Conservation (phyloP, 35 echinoderm and acorn worm genomes). For the Lytechinus variegatus region DNA sequence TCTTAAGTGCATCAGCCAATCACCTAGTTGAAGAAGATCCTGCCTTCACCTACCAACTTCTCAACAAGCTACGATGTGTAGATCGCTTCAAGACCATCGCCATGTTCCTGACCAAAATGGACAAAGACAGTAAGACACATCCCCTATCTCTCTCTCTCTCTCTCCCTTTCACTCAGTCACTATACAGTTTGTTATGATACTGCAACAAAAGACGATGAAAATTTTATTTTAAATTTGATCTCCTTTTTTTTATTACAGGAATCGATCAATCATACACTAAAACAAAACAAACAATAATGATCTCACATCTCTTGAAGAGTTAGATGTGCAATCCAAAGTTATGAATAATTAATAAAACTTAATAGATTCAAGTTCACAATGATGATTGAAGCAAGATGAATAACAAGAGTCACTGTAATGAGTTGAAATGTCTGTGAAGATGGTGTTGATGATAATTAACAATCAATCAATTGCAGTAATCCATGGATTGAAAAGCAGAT, state of each 20-base stretch:
- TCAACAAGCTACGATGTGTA: conserved; percentile 67
- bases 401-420: too few relatives aligned
- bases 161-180: background rate
- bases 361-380: too few relatives aligned
- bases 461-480: too few relatives aligned
- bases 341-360: too few relatives aligned
- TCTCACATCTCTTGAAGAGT: too few relatives aligned
- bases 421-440: too few relatives aligned
- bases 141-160: background rate
- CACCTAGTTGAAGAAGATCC: conserved; percentile 73
- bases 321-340: too few relatives aligned
- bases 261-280: too few relatives aligned
- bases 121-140: conserved; percentile 80
- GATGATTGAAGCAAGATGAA: too few relatives aligned
- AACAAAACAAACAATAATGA: background rate
- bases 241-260: background rate
- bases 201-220: background rate
- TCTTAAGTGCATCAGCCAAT: conserved; percentile 65
- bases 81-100: conserved; percentile 83
- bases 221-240: background rate
- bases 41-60: conserved; percentile 62
- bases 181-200: too few relatives aligned
- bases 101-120: conserved; percentile 76
- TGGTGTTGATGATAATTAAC: too few relatives aligned
- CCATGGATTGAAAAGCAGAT: too few relatives aligned